These are phyloP conservation scores for Ametastegia equiseti DNA, from an alignment of 2,888 invertebrate species.

Conservation along the genomic window DNA sequence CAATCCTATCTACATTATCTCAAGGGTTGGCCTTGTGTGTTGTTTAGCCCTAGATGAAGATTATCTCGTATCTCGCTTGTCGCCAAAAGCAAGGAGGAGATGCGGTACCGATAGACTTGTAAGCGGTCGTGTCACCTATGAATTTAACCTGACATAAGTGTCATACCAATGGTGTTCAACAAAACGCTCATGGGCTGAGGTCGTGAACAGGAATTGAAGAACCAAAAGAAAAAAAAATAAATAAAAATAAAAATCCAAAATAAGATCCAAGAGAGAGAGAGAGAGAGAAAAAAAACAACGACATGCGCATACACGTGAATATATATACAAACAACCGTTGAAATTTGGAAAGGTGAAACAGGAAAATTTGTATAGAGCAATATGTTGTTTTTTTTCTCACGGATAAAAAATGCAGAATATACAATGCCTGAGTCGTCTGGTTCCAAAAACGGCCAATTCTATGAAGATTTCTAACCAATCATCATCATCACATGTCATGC, in stretches of 20 bases:
- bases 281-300: slow-evolving; percentile 39
- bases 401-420: not conserved
- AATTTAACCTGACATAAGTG: slow-evolving; percentile 75
- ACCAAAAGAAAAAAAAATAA: slow-evolving; percentile 22
- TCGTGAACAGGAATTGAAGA: slow-evolving; percentile 29
- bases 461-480: no score
- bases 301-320: not conserved
- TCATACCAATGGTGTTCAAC: slow-evolving; percentile 58
- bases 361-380: not conserved
- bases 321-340: not conserved
- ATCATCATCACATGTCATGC: no score
- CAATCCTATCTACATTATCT: slow-evolving; percentile 75
- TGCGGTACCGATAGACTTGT: slow-evolving; percentile 65
- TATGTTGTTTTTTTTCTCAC: not conserved
- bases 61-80: slow-evolving; percentile 68
- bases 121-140: slow-evolving; percentile 65
- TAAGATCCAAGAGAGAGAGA: no score
- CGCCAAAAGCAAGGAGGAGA: slow-evolving; percentile 71
- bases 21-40: slow-evolving; percentile 64
- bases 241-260: no score
- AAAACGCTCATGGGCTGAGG: slow-evolving; percentile 16
- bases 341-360: not conserved
- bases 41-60: slow-evolving; percentile 75
- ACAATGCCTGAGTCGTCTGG: no score
- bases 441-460: no score